phyloP scores from a whole-genome alignment of 2,888 invertebrate species.

The Lingula anatina region DNA sequence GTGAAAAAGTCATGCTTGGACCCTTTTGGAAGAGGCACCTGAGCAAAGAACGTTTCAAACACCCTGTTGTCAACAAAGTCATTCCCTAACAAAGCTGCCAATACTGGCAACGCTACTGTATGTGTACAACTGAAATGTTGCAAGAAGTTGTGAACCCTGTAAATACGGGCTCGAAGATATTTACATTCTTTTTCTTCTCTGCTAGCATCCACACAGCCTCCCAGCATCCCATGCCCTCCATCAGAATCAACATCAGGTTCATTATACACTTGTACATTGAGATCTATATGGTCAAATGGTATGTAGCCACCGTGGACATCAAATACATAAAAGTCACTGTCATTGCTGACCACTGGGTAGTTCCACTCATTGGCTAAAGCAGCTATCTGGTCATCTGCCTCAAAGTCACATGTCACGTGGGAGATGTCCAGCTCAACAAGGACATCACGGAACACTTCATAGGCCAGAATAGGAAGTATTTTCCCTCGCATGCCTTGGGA shows the following conservation, averaged over 20 bases:
- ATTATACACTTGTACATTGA: conserved; percentile 17
- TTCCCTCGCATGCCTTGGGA: conserved; percentile 41
- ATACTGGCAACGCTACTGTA: conserved; percentile 71
- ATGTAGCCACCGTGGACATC: conserved; percentile 70
- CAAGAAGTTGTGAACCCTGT: conserved; percentile 66
- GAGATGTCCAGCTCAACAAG: conserved; percentile 63
- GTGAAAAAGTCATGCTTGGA: conserved; percentile 10
- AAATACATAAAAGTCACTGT: conserved; percentile 91
- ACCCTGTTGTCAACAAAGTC: conserved; percentile 67
- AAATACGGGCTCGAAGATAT: conserved; percentile 57
- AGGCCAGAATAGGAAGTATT: conserved; percentile 71
- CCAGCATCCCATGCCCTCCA: too few species aligned
- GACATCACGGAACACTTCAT: conserved; percentile 70
- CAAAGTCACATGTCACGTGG: conserved; percentile 73
- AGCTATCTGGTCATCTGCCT: conserved; percentile 86
- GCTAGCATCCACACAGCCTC: too few species aligned
- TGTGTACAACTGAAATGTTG: conserved; percentile 64
- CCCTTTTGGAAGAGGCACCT: conserved; percentile 57
- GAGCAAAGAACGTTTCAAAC: conserved; percentile 67
- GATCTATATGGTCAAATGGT: conserved; percentile 59
- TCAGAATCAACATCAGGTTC: not conserved
- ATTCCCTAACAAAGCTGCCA: conserved; percentile 82
- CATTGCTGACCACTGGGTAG: conserved; percentile 85
- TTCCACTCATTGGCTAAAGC: conserved; percentile 70
- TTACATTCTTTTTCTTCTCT: conserved; percentile 4